Percentiles rank a stretch among this genome's conserved stretches.
Evolutionary conservation across 2,888 invertebrate species (phyloP).

Genomic region (Platynereis dumerilii): DNA sequence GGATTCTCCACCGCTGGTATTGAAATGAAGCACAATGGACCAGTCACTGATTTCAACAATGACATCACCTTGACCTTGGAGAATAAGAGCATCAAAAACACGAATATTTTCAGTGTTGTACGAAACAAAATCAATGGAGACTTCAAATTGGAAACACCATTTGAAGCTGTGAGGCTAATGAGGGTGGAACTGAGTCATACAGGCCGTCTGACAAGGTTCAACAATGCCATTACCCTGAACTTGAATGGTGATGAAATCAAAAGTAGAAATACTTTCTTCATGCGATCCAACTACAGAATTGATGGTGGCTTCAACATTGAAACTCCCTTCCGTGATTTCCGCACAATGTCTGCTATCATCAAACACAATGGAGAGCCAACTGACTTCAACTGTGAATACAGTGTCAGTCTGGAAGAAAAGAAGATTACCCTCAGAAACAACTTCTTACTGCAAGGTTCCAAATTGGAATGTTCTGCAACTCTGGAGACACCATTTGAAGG

Average conservation of each 20-base stretch:
- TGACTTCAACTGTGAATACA: slow-evolving; percentile 26
- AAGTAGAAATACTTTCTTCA: background rate
- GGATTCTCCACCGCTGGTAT: background rate
- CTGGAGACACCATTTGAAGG: slow-evolving; percentile 1
- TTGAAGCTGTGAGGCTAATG: background rate
- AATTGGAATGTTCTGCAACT: background rate
- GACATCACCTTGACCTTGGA: background rate
- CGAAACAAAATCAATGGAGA: background rate
- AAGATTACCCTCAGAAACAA: background rate
- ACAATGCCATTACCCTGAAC: background rate
- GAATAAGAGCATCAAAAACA: background rate
- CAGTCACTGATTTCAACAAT: slow-evolving; percentile 2
- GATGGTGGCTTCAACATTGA: background rate
- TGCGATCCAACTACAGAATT: background rate
- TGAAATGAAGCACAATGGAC: background rate
- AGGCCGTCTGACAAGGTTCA: background rate
- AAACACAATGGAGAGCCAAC: slow-evolving; percentile 28
- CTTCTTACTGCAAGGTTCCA: background rate
- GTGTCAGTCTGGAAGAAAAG: slow-evolving; percentile 8
- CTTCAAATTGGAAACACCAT: slow-evolving; percentile 1
- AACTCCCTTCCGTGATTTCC: slow-evolving; percentile 14
- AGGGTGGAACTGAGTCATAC: background rate
- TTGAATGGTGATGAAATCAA: background rate
- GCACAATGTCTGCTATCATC: slow-evolving; percentile 7
- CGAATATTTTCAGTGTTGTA: background rate